These are phyloP conservation scores for Pediacus dermestoides DNA, from an alignment of 2,888 invertebrate genomes.

Conservation along the genomic window DNA sequence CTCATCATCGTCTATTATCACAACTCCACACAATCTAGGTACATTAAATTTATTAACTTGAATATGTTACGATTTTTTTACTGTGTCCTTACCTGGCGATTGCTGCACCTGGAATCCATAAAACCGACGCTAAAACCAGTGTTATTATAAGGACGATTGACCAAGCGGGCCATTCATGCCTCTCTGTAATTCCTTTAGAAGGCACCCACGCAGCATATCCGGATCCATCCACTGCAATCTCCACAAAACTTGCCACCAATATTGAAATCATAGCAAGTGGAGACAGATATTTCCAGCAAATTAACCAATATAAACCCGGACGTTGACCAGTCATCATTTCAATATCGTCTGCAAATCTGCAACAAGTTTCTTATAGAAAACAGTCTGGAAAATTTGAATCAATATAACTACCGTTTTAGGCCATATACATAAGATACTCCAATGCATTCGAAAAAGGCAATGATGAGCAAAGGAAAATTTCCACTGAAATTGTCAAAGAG, in stretches of 20 bases:
- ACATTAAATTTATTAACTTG: neutral
- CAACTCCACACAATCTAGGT: slow-evolving; percentile 72
- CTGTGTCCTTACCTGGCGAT: slow-evolving; percentile 70
- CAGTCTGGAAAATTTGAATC: neutral
- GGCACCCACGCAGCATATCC: slow-evolving; percentile 84
- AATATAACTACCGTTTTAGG: slow-evolving; percentile 66
- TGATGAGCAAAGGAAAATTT: slow-evolving; percentile 86
- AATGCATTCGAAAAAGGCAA: slow-evolving; percentile 89
- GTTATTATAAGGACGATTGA: slow-evolving; percentile 70
- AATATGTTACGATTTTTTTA: slow-evolving; percentile 2
- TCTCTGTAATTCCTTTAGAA: slow-evolving; percentile 66
- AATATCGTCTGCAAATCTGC: slow-evolving; percentile 87
- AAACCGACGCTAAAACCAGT: slow-evolving; percentile 72
- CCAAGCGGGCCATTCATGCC: slow-evolving; percentile 86
- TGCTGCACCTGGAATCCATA: slow-evolving; percentile 85
- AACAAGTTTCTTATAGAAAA: slow-evolving; percentile 8
- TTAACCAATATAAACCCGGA: slow-evolving; percentile 85
- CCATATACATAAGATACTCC: slow-evolving; percentile 94
- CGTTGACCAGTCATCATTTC: slow-evolving; percentile 91
- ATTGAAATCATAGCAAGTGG: slow-evolving; percentile 87
- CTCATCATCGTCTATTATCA: slow-evolving; percentile 82
- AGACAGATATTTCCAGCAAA: slow-evolving; percentile 93
- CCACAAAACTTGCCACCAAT: slow-evolving; percentile 76
- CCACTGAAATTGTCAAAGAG: slow-evolving; percentile 93
- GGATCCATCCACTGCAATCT: slow-evolving; percentile 75